Percentiles rank a stretch among this genome's conserved stretches.
phyloP scores from a whole-genome alignment of 1,140 invertebrate genomes.

The Andricus grossulariae region DNA sequence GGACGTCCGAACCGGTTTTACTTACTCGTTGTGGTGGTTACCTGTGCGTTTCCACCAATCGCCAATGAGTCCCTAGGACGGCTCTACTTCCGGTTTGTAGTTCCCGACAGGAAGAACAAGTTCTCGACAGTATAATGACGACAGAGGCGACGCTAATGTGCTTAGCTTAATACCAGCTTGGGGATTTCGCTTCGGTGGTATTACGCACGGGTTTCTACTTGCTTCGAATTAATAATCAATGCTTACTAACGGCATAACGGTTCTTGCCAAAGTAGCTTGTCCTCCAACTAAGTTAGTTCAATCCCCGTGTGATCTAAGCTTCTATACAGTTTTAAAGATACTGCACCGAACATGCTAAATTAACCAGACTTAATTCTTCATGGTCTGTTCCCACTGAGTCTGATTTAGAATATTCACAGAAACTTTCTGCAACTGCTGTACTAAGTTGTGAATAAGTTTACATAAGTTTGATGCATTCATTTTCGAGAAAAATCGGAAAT shows the following conservation, averaged over 20 bases:
- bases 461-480: too few relatives aligned
- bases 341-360: neutral
- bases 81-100: slow-evolving; percentile 9
- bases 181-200: slow-evolving; percentile 28
- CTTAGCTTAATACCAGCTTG: slow-evolving; percentile 56
- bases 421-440: too few relatives aligned
- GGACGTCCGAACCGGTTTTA: slow-evolving; percentile 8
- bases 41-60: neutral
- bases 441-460: too few relatives aligned
- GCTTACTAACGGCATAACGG: slow-evolving; percentile 32
- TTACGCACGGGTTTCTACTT: slow-evolving; percentile 28
- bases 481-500: too few relatives aligned
- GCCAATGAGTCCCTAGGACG: slow-evolving; percentile 18
- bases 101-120: slow-evolving; percentile 37
- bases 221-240: slow-evolving; percentile 56
- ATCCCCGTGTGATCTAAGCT: slow-evolving; percentile 44
- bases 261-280: slow-evolving; percentile 27
- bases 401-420: neutral
- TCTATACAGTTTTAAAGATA: slow-evolving; percentile 45
- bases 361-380: neutral
- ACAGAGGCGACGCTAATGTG: slow-evolving; percentile 57
- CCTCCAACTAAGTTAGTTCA: slow-evolving; percentile 51
- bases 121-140: slow-evolving; percentile 45
- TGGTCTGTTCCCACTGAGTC: neutral
- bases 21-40: neutral